Evolutionary conservation across 1,140 invertebrate species (phyloP).

Genomic region (Ephestia elutella): DNA sequence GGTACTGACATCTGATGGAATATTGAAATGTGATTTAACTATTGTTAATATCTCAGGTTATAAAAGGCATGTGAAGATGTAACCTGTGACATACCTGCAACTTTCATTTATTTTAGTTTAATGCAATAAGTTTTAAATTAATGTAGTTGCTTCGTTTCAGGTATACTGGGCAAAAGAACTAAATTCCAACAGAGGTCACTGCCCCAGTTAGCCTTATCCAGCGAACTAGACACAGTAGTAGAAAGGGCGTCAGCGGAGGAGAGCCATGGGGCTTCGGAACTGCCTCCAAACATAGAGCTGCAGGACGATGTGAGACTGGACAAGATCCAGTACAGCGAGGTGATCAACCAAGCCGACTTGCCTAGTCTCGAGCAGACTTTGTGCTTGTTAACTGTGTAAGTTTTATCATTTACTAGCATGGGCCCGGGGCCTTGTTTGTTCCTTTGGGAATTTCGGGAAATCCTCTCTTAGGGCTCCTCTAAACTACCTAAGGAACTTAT

Average conservation of each 20-base stretch:
- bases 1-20: too few species aligned
- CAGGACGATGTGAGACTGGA: slow-evolving; percentile 91
- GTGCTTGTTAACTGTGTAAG: slow-evolving; percentile 81
- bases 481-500: too few species aligned
- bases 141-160: slow-evolving; percentile 72
- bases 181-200: slow-evolving; percentile 88
- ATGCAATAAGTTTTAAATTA: too few species aligned
- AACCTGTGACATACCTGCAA: too few species aligned
- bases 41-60: too few species aligned
- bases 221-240: slow-evolving; percentile 71
- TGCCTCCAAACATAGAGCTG: slow-evolving; percentile 80
- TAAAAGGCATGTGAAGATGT: too few species aligned
- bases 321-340: slow-evolving; percentile 82
- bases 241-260: slow-evolving; percentile 60
- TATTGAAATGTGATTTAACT: too few species aligned
- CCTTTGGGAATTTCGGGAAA: too few species aligned
- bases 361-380: slow-evolving; percentile 85
- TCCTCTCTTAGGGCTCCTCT: too few species aligned
- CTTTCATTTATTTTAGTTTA: too few species aligned
- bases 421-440: too few species aligned
- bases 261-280: slow-evolving; percentile 58
- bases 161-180: slow-evolving; percentile 90
- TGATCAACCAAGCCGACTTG: slow-evolving; percentile 75
- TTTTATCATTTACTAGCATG: slow-evolving; percentile 27
- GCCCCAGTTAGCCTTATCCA: slow-evolving; percentile 85